These are phyloP conservation scores for Lycophotia porphyrea DNA, from an alignment of 2,888 invertebrate genomes.

Conservation along the genomic window DNA sequence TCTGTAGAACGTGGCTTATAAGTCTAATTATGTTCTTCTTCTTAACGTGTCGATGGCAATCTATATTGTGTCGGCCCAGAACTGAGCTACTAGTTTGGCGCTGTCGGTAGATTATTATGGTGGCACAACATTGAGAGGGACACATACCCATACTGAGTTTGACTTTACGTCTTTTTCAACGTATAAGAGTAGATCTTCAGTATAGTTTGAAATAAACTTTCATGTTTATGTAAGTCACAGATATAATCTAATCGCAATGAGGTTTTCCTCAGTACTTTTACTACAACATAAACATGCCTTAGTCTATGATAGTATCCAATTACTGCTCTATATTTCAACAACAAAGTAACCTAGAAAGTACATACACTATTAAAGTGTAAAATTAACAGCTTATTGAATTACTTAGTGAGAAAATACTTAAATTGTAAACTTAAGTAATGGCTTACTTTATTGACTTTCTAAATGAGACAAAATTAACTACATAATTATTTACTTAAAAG, in stretches of 20 bases:
- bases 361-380: neutral
- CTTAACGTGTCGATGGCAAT: too few relatives aligned
- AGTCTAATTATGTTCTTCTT: too few relatives aligned
- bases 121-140: neutral
- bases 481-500: neutral
- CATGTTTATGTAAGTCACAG: neutral
- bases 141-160: neutral
- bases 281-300: slow-evolving; percentile 15
- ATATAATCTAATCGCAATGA: neutral
- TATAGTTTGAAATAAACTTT: neutral
- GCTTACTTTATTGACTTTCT: neutral
- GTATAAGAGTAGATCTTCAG: neutral
- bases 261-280: slow-evolving; percentile 2
- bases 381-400: slow-evolving; percentile 2
- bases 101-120: too few relatives aligned
- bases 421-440: neutral
- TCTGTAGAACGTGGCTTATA: too few relatives aligned
- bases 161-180: neutral
- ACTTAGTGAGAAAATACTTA: slow-evolving; percentile 1
- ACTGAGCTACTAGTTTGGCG: too few relatives aligned
- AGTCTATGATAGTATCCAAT: slow-evolving; percentile 18
- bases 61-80: too few relatives aligned
- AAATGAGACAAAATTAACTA: neutral
- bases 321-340: slow-evolving; percentile 17
- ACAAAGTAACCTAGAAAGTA: slow-evolving; percentile 29